A percentile compares a stretch with the other conserved stretches of the same genome.
Conservation (phyloP, 1,140 invertebrate genomes). For the Dufourea novaeangliae region DNA sequence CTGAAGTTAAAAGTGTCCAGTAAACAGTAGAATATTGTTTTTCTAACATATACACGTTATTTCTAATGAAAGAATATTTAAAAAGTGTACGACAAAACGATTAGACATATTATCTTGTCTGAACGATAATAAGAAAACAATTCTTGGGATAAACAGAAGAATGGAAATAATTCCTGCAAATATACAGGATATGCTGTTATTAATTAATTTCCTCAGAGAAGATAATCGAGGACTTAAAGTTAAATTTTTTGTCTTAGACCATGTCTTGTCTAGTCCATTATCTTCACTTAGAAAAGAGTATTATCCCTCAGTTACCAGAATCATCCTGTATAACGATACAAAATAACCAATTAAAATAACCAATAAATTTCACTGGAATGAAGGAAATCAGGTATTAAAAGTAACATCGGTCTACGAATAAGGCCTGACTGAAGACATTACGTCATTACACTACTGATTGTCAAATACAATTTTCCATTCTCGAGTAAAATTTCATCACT, state of each 20-base stretch:
- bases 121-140: neutral
- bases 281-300: too few relatives aligned
- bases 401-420: neutral
- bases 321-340: too few relatives aligned
- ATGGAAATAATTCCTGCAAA: too few relatives aligned
- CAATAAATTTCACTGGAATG: neutral
- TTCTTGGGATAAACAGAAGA: neutral
- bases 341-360: neutral
- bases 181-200: too few relatives aligned
- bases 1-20: too few relatives aligned
- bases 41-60: neutral
- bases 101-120: neutral
- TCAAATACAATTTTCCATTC: slow-evolving; percentile 48
- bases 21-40: neutral
- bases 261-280: too few relatives aligned
- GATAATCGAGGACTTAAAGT: too few relatives aligned
- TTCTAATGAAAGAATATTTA: neutral
- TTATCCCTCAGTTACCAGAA: too few relatives aligned
- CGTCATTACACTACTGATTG: slow-evolving; percentile 58
- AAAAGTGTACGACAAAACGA: neutral
- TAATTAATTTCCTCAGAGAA: too few relatives aligned
- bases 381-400: neutral
- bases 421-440: slow-evolving; percentile 4
- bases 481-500: neutral
- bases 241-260: too few relatives aligned